Evolutionary conservation across 2,888 invertebrate genomes (phyloP), one percentile per base, ranked within the genome.

Genomic region (Tenthredo livida): DNA sequence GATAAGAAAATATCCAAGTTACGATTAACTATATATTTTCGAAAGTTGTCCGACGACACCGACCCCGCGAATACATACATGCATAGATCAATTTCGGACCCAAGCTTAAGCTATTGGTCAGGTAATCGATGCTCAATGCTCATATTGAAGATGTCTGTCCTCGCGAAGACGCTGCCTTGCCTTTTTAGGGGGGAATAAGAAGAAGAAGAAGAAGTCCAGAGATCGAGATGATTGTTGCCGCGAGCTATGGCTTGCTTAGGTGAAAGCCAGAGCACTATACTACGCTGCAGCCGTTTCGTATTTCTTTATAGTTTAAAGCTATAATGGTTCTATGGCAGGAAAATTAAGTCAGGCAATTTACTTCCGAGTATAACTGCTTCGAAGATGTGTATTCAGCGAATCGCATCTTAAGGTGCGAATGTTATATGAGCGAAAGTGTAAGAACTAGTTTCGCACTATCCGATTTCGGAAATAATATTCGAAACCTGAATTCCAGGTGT

Each of bases 191-290:
- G 72, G 80, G 25, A 33, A 33, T 0, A 33, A 33, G 33, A 33
- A 33, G 4, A 33, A 33, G 33, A 33, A 33, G 40, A 17, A 37
- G 72, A 61, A 40, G 37, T 33, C 58, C 17, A 29, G 82, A 50
- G 83, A 65, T 83, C 83, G 67, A 70, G 67, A 70, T 83, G 83
- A 83, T 83, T 70, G 47, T 70, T 83, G 83, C 83, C 83, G 83
- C 29, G 47, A 83, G 83, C 83, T 83, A 83, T 70, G 83, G 29
- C 83, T 29, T 47, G 83, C 29, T 70, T 47, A 47, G 83, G 83
- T 70, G 83, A 83, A 83, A 83, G 83, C 83, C 83, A 21, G 43
- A 83, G 70, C 67, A 80, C 80, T 61, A 17, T 47, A 15, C 75
- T 77, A 50, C 77, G 50, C 9, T 25, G 73, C n/a, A n/a, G n/a